Base-by-base conservation (phyloP, 1,140 invertebrate genomes). In the Apis laboriosa region DNA sequence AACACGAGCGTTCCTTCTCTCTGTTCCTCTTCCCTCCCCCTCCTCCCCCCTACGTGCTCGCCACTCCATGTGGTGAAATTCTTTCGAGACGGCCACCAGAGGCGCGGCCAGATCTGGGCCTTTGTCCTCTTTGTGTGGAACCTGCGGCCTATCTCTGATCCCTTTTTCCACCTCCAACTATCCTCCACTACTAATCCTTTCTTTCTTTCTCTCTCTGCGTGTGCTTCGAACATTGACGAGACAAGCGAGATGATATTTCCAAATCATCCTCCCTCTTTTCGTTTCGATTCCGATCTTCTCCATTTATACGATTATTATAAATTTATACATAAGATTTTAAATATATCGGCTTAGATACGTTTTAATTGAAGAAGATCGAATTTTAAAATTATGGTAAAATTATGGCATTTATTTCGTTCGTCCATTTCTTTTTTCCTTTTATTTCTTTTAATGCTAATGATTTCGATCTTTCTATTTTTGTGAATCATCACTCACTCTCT, bases 41-140 rank as follows among this genome's bases (percentile, higher is more conserved):
- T 28, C 79, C 76, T 19, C 83, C 60, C 81, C 64, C 11, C 80
- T 43, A 21, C n/a, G 75, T n/a, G 19, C 70, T 53, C 24, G 19
- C 66, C 56, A 56, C 61, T 73, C 55, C 13, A 21, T 56, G 43
- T 74, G 77, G 73, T 83, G 71, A 80, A 77, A 74, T 87, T 77
- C 86, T 78, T 67, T 74, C 83, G 85, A 80, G 84, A 82, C 77
- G 80, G 67, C 82, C 56, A 60, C 67, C 28, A 17, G 21, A 75
- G 86, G 84, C 87, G 77, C 87, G 87, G 72, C 85, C 86, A 88
- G 84, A 88, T 88, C 84, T 83, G 86, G 83, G 83, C 83, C 90
- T 91, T 91, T 90, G 88, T 91, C 86, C 89, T 84, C 89, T 91
- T 91, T 90, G 89, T 90, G 84, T 71, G 86, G 80, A 81, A 77